phyloP scores from a whole-genome alignment of 2,888 invertebrate genomes.

The Tromatobia lineatoria region DNA sequence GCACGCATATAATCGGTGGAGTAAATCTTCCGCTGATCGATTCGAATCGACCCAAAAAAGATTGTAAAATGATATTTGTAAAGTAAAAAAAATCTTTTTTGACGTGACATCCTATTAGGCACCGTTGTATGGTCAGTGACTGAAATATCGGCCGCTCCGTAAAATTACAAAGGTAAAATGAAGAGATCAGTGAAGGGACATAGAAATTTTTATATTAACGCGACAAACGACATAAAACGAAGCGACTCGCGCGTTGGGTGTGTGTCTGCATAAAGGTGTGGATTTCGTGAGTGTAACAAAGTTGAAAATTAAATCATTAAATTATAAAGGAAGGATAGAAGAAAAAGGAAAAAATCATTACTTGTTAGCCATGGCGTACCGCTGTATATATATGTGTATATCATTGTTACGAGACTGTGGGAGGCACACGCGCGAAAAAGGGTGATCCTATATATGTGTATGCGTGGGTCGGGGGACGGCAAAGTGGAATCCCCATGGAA shows the following conservation, averaged over 20 bases:
- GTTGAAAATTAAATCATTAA: slow-evolving; percentile 35
- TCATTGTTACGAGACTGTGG: slow-evolving; percentile 51
- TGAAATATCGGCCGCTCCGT: background rate
- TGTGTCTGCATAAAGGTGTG: background rate
- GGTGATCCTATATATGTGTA: background rate
- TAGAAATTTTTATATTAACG: slow-evolving; percentile 4
- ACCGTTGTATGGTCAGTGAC: background rate
- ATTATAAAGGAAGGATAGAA: slow-evolving; percentile 15
- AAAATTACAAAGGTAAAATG: background rate
- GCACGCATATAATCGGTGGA: background rate
- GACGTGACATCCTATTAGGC: background rate
- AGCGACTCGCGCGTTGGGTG: slow-evolving; percentile 6
- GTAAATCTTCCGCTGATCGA: background rate
- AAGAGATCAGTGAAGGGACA: background rate
- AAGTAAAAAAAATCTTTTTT: background rate
- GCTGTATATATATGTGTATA: slow-evolving; percentile 74
- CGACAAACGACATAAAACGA: slow-evolving; percentile 8
- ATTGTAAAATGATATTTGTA: background rate
- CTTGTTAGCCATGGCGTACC: slow-evolving; percentile 77
- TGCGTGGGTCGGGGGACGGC: background rate
- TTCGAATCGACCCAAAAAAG: background rate
- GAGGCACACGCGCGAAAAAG: slow-evolving; percentile 29
- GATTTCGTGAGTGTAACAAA: slow-evolving; percentile 14
- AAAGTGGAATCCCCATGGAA: slow-evolving; percentile 20
- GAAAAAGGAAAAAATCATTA: slow-evolving; percentile 65